Base-by-base conservation (phyloP, 2,888 invertebrate genomes). In the Oscheius sp. region DNA sequence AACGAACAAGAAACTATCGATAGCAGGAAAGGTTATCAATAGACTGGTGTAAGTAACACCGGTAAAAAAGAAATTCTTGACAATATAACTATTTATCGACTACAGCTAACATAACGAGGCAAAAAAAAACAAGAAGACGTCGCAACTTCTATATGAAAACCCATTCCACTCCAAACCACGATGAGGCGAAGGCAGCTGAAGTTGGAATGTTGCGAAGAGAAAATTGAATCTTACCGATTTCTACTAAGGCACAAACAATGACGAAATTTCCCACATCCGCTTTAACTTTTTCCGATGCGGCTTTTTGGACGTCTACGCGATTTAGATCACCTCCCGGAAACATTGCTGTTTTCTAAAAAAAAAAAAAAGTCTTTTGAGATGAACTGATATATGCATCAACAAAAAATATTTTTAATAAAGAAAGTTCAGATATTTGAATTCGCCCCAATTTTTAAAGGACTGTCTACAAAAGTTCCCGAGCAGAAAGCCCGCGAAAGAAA, bases 241-340 rank as follows among this genome's bases (percentile, higher is more conserved):
- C 82, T 21, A 82, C 51, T 35, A 76, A 29, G 4, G 81, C n/a
- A 10, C 73, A 74, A 70, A 73, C 74, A 13, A 74, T 77, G 60
- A 82, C 62, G 73, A 82, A 76, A 57, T 75, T 81, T 72, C 74
- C 76, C 66, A 82, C 73, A 73, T 82, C 82, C 42, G 63, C 59
- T 59, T 75, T 72, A 50, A 77, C 77, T 55, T 79, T 80, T 58
- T 70, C 72, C 51, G 76, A 60, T n/a, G 78, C 78, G 32, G 75
- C 78, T 59, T 75, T 70, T 21, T 70, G 70, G 62, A 75, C 11
- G 29, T 76, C 74, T 21, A 73, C 57, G 5, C 62, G 53, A 57
- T 42, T 48, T 37, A 42, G 48, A 29, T 68, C 51, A 11, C 59
- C 68, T 33, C 74, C 76, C 29, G 71, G 59, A 55, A 74, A 71